Percentiles rank a stretch among this genome's conserved stretches.
phyloP scores from a whole-genome alignment of 2,113 vertebrate genomes.

The Aplodontia rufa region DNA sequence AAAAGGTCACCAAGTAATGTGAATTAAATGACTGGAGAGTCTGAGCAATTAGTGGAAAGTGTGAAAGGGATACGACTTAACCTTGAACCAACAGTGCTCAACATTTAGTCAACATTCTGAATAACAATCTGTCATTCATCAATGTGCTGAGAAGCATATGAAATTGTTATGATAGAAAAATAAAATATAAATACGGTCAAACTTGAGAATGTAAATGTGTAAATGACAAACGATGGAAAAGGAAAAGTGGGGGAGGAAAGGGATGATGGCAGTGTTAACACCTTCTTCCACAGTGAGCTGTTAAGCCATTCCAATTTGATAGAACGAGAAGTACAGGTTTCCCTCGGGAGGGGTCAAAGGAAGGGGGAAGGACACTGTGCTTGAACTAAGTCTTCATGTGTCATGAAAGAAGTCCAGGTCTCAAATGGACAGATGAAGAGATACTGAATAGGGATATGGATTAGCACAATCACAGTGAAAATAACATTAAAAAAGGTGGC shows the following conservation, averaged over 20 bases:
- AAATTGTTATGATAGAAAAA: neutral
- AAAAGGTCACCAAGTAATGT: neutral
- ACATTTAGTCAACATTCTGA: neutral
- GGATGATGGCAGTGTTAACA: fast-evolving
- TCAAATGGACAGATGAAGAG: neutral
- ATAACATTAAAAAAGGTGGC: neutral
- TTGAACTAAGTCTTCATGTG: neutral
- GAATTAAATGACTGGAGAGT: neutral
- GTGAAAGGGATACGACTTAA: neutral
- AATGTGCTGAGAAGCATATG: neutral
- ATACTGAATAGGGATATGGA: neutral
- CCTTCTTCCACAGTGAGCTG: neutral
- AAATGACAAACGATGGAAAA: neutral
- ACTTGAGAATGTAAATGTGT: neutral
- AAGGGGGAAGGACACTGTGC: neutral
- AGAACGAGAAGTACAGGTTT: neutral
- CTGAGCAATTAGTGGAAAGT: neutral
- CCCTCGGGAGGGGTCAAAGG: neutral
- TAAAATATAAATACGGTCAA: neutral
- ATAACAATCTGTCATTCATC: neutral
- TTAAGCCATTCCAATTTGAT: neutral
- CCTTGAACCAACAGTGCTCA: neutral
- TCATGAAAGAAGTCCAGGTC: neutral
- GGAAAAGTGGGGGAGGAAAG: neutral
- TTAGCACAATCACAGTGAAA: neutral